These are phyloP conservation scores for Agapetus fuscipes DNA, from an alignment of 2,888 invertebrate species.

Conservation along the genomic window DNA sequence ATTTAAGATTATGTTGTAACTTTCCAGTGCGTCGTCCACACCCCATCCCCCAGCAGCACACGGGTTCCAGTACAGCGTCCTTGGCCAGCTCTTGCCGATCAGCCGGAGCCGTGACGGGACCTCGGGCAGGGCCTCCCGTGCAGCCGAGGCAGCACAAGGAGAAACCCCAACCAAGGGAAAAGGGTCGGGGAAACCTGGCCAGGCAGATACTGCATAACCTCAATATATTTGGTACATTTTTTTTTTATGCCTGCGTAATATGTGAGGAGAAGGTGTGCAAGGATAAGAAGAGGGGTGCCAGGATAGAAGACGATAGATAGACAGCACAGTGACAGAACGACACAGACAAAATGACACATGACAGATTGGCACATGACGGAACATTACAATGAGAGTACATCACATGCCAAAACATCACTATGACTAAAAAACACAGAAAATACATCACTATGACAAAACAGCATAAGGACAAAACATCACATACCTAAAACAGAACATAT, in stretches of 20 bases:
- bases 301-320: too few relatives aligned
- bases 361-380: too few relatives aligned
- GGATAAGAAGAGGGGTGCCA: too few relatives aligned
- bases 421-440: too few relatives aligned
- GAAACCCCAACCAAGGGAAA: conserved; percentile 27
- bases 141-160: conserved; percentile 17
- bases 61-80: conserved; percentile 39
- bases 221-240: conserved; percentile 61
- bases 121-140: conserved; percentile 24
- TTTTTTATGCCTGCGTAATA: neutral
- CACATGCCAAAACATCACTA: too few relatives aligned
- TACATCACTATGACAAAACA: too few relatives aligned
- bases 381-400: too few relatives aligned
- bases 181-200: conserved; percentile 49
- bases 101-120: conserved; percentile 18
- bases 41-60: conserved; percentile 38
- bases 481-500: too few relatives aligned
- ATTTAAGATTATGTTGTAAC: neutral
- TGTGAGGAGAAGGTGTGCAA: too few relatives aligned
- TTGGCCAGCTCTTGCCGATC: conserved; percentile 29
- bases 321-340: too few relatives aligned
- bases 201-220: conserved; percentile 71
- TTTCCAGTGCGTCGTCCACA: conserved; percentile 28
- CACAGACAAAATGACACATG: too few relatives aligned
- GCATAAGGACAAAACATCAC: too few relatives aligned